Conservation (phyloP, 2,797 vertebrate genomes). For the Gymnopithys bicolor region DNA sequence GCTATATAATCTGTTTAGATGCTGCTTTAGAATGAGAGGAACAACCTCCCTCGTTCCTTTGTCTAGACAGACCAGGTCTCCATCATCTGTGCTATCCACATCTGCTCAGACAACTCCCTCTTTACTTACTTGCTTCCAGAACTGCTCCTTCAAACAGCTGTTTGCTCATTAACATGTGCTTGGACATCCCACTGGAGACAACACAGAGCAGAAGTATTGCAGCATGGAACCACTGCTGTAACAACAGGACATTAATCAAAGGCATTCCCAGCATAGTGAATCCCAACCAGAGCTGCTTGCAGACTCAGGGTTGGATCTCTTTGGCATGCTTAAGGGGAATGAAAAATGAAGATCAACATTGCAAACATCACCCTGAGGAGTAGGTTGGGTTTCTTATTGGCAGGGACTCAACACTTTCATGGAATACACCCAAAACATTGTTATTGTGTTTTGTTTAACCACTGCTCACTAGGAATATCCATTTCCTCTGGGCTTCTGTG, state of each 20-base stretch:
- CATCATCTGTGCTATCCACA: accelerated
- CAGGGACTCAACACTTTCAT: neutral
- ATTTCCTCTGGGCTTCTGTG: constrained; percentile 3
- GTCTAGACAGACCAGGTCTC: neutral
- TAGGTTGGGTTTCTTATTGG: constrained; percentile 50
- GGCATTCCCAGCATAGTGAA: neutral
- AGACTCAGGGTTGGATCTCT: neutral
- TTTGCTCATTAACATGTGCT: neutral
- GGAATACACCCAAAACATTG: constrained; percentile 39
- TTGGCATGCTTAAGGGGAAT: neutral
- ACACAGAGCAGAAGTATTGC: neutral
- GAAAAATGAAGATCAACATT: constrained; percentile 44
- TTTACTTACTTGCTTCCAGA: neutral
- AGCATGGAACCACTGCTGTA: neutral
- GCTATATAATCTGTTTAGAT: neutral
- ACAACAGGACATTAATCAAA: accelerated
- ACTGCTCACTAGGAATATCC: neutral
- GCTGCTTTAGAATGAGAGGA: neutral
- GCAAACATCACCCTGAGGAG: constrained; percentile 52
- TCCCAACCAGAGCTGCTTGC: neutral
- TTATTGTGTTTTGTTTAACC: constrained; percentile 29
- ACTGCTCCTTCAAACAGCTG: neutral
- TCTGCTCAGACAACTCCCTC: neutral
- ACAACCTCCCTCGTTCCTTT: neutral
- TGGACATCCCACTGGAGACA: neutral